Conservation (phyloP, 2,888 invertebrate species). For the Lepidochrysops patricia region DNA sequence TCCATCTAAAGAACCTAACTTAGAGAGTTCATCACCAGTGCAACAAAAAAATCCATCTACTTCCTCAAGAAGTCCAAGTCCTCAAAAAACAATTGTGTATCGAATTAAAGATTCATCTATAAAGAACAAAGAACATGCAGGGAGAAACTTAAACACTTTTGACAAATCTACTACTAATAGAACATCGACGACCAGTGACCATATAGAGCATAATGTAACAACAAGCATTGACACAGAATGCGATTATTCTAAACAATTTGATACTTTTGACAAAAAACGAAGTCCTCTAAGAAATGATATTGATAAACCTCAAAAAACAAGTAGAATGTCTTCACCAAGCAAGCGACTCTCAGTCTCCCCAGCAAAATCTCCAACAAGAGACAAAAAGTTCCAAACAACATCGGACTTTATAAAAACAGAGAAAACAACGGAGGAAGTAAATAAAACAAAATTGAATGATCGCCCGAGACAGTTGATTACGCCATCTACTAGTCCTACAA, state of each 20-base stretch:
- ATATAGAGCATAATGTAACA: neutral
- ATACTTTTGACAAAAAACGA: constrained; percentile 35
- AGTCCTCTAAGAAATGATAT: constrained; percentile 15
- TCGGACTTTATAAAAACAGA: constrained; percentile 49
- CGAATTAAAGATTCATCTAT: neutral
- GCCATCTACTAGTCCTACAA: constrained; percentile 69
- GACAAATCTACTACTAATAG: neutral
- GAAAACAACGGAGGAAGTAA: constrained; percentile 40
- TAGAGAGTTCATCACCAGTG: neutral
- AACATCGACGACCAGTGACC: neutral
- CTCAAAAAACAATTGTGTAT: neutral
- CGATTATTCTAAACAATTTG: constrained; percentile 32
- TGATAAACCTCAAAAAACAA: neutral
- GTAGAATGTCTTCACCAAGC: constrained; percentile 5
- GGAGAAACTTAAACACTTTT: neutral
- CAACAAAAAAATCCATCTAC: neutral
- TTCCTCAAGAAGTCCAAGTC: neutral
- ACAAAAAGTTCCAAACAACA: constrained; percentile 39
- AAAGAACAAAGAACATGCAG: neutral
- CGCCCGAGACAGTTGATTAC: constrained; percentile 55
- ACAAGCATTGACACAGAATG: constrained; percentile 9
- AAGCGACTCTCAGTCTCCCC: constrained; percentile 33
- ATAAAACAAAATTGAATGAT: constrained; percentile 40
- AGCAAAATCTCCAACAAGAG: constrained; percentile 35
- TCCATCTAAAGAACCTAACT: neutral